Percentiles rank a stretch among this genome's conserved stretches.
These are phyloP conservation scores for Vanessa tameamea DNA, from an alignment of 1,140 invertebrate species.

Conservation along the genomic window DNA sequence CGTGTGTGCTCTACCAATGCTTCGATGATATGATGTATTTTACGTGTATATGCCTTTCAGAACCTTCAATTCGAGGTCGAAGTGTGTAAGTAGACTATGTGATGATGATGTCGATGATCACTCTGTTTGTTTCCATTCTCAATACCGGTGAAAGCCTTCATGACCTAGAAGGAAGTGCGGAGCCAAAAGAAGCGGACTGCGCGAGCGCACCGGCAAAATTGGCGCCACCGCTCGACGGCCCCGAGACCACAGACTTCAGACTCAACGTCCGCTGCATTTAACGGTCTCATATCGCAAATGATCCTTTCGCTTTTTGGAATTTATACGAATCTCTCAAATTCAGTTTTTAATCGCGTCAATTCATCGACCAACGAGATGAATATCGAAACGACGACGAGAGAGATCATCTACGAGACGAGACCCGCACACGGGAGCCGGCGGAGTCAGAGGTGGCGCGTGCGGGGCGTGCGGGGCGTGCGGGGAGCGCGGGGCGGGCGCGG, in stretches of 20 bases:
- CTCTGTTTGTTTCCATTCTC: background rate
- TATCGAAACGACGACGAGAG: too few species aligned
- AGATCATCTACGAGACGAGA: too few species aligned
- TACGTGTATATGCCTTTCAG: too few species aligned
- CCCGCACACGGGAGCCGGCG: background rate
- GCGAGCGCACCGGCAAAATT: background rate
- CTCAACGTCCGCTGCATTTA: background rate
- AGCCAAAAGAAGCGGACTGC: background rate
- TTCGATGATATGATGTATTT: too few species aligned
- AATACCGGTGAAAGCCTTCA: slow-evolving; percentile 9
- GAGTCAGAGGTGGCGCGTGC: background rate
- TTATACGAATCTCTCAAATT: too few species aligned
- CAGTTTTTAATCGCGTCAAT: too few species aligned
- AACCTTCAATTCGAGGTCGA: background rate
- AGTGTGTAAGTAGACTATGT: background rate
- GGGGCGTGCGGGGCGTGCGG: slow-evolving; percentile 19
- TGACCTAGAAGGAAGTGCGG: slow-evolving; percentile 7
- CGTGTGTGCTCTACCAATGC: too few species aligned
- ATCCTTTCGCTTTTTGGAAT: background rate
- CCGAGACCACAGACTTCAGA: background rate
- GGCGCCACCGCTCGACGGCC: background rate
- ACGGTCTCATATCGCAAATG: background rate
- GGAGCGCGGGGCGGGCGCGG: slow-evolving; percentile 31
- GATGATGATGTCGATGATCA: background rate
- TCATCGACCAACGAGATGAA: too few species aligned